Evolutionary conservation across 2,888 invertebrate species (phyloP).

Genomic region (Cataglyphis livida): DNA sequence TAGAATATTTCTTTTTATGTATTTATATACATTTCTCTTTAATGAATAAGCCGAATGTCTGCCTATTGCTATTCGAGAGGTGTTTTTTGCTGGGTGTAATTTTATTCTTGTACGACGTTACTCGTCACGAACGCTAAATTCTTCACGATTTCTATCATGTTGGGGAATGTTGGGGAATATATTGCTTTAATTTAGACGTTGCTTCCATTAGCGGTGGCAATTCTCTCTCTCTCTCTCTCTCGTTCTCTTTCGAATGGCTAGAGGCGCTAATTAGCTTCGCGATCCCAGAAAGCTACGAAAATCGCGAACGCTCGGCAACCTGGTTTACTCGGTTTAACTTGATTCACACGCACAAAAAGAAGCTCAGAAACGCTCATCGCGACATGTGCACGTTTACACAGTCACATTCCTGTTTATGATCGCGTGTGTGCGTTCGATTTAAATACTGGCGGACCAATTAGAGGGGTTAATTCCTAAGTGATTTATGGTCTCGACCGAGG

Average conservation of each 20-base stretch:
- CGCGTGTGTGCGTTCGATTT: slow-evolving; percentile 71
- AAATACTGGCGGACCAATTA: slow-evolving; percentile 78
- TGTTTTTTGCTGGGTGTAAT: not conserved
- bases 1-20: slow-evolving; percentile 3
- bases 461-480: slow-evolving; percentile 79
- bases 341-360: slow-evolving; percentile 60
- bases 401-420: slow-evolving; percentile 44
- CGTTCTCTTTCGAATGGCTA: slow-evolving; percentile 26
- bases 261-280: slow-evolving; percentile 59
- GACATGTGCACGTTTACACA: slow-evolving; percentile 45
- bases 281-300: slow-evolving; percentile 49
- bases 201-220: slow-evolving; percentile 34
- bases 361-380: slow-evolving; percentile 33
- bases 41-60: slow-evolving; percentile 2
- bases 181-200: slow-evolving; percentile 49
- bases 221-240: slow-evolving; percentile 3
- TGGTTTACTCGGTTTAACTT: slow-evolving; percentile 58
- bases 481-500: slow-evolving; percentile 75
- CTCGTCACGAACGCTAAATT: slow-evolving; percentile 12
- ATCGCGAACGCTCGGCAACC: slow-evolving; percentile 50
- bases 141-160: slow-evolving; percentile 23
- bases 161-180: not conserved
- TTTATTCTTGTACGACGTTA: not conserved
- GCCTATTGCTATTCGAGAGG: not conserved
- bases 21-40: slow-evolving; percentile 4